Conservation (phyloP, 2,888 invertebrate species). For the Biston stratarius region DNA sequence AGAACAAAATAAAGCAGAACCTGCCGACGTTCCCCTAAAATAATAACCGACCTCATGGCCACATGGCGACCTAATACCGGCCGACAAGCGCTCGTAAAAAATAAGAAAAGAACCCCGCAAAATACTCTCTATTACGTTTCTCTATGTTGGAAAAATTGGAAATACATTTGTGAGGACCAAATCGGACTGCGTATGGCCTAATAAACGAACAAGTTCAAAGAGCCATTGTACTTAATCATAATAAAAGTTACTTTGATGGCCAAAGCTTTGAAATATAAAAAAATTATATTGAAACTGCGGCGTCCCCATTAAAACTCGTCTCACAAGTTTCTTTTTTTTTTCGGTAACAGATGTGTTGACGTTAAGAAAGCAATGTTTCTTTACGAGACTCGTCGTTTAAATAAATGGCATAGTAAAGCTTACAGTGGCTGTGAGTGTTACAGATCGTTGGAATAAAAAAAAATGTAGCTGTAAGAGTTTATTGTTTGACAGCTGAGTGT, state of each 20-base stretch:
- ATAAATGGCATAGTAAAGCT: constrained; percentile 30
- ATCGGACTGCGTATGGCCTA: constrained; percentile 48
- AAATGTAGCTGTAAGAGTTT: neutral
- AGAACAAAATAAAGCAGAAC: constrained; percentile 40
- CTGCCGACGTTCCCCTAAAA: constrained; percentile 60
- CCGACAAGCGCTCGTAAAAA: constrained; percentile 76
- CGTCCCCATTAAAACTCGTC: constrained; percentile 27
- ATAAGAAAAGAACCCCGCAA: constrained; percentile 78
- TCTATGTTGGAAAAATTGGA: constrained; percentile 72
- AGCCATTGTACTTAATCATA: constrained; percentile 43
- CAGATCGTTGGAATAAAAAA: constrained; percentile 6
- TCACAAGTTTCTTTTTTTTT: constrained; percentile 11
- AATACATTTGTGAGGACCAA: constrained; percentile 71
- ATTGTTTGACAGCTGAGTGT: too few species aligned
- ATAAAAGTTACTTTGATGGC: constrained; percentile 35
- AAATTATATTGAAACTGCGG: constrained; percentile 35
- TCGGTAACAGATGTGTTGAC: constrained; percentile 30
- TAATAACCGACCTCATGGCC: constrained; percentile 76
- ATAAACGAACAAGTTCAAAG: constrained; percentile 40
- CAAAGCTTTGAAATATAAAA: constrained; percentile 27
- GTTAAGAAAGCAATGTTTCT: constrained; percentile 28
- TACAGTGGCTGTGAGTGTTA: constrained; percentile 19
- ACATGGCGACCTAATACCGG: constrained; percentile 79
- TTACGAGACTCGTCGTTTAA: constrained; percentile 28
- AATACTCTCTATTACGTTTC: constrained; percentile 78